Evolutionary conservation across 2,888 invertebrate genomes (phyloP), one percentile per base, ranked within the genome.

Genomic region (Drosophila nigricruria): DNA sequence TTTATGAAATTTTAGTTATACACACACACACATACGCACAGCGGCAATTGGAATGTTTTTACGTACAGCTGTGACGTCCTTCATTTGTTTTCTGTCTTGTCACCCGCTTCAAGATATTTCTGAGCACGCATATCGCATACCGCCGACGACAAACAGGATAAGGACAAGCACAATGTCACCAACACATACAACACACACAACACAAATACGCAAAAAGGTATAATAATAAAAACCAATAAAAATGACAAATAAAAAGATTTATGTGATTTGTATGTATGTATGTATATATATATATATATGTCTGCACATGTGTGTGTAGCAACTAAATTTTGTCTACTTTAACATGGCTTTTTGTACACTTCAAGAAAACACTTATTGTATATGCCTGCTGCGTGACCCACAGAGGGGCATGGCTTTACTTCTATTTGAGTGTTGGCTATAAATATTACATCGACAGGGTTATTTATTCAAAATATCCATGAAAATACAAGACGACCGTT

Each of bases 161-260:
- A 53, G 30, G 36, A 52, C 38, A 14, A 20, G 36, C 14, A 43
- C 36, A 36, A 59, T 59, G 45, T 60, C 64, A 60, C 53, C 30
- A 60, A 56, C 61, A 43, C 27, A 38, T 49, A 50, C 45, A 25
- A 18, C 0, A 40, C 40, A 40, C 18, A 18, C 10, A 40, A 25
- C 57, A 45, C 47, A 47, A 34, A 60, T 52, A 56, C 59, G 66
- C 69, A 69, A 89, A 83, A 83, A 85, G 88, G 88, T 85, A 85
- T 87, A 87, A 87, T 89, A 89, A 85, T 85, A 85, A 89, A 88
- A 89, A 76, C 86, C 83, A 89, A 87, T 87, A 87, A 87, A 87
- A 89, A 79, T 85, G 90, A 87, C 90, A 87, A 87, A 87, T 89
- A 89, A 87, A 89, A 87, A 89, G 90, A 87, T 87, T 87, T 89